Conservation (phyloP, 2,888 invertebrate species). For the Diadromus collaris region DNA sequence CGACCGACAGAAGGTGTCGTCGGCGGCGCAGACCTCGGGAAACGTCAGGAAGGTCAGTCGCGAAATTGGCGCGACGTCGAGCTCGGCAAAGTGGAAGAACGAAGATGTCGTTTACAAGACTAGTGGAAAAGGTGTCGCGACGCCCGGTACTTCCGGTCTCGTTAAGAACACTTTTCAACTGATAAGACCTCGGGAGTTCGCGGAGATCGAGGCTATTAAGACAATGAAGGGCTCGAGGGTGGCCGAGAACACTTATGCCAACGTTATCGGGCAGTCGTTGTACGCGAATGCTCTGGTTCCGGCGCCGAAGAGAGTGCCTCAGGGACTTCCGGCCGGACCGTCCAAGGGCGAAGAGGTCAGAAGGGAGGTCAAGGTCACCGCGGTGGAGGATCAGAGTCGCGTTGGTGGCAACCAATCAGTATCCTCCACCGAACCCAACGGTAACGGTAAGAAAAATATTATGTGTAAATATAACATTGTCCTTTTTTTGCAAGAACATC, state of each 20-base stretch:
- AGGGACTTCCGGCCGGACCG: slow-evolving; percentile 25
- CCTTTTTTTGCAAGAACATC: too few relatives aligned
- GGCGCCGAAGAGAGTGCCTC: slow-evolving; percentile 49
- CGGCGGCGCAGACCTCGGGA: slow-evolving; percentile 83
- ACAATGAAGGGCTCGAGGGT: slow-evolving; percentile 60
- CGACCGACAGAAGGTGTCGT: slow-evolving; percentile 81
- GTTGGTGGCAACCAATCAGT: background rate
- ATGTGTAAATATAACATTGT: too few relatives aligned
- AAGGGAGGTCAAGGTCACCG: slow-evolving; percentile 25
- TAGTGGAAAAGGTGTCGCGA: slow-evolving; percentile 63
- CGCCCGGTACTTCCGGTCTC: slow-evolving; percentile 62
- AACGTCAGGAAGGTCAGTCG: slow-evolving; percentile 79
- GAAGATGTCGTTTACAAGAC: slow-evolving; percentile 71
- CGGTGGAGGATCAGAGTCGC: slow-evolving; percentile 21
- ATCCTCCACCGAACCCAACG: slow-evolving; percentile 24
- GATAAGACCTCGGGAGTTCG: slow-evolving; percentile 82
- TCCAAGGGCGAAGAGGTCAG: slow-evolving; percentile 49
- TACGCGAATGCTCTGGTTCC: slow-evolving; percentile 71
- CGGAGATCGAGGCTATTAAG: slow-evolving; percentile 80
- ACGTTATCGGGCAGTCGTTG: slow-evolving; percentile 77
- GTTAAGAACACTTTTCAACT: slow-evolving; percentile 80
- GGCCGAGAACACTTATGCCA: slow-evolving; percentile 80
- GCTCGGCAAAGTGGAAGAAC: slow-evolving; percentile 62
- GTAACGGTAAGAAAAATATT: too few relatives aligned
- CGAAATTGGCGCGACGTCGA: slow-evolving; percentile 55